Percentiles rank a stretch among this genome's conserved stretches.
Conservation (phyloP, 1,140 invertebrate genomes). For the Ceratosolen solmsi region DNA sequence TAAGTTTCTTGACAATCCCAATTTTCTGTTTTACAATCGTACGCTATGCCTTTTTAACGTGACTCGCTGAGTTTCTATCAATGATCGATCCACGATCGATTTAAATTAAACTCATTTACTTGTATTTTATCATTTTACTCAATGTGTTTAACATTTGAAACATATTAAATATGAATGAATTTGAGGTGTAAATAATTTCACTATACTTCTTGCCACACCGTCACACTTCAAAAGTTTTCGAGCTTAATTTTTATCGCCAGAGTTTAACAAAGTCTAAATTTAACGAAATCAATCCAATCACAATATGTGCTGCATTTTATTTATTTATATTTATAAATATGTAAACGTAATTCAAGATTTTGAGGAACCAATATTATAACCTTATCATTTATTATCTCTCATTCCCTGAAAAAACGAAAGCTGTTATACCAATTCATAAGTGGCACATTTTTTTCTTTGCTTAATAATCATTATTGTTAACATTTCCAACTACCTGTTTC, state of each 20-base stretch:
- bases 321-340: neutral
- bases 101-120: conserved; percentile 13
- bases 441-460: conserved; percentile 16
- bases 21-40: conserved; percentile 37
- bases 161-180: neutral
- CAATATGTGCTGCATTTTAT: neutral
- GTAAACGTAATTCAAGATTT: neutral
- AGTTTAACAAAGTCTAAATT: neutral
- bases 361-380: neutral
- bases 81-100: conserved; percentile 51
- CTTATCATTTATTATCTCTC: neutral
- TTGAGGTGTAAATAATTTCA: neutral
- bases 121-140: conserved; percentile 13
- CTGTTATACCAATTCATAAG: neutral
- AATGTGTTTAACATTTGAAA: conserved; percentile 1
- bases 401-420: neutral
- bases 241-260: neutral
- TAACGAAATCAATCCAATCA: conserved; percentile 1
- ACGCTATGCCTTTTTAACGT: conserved; percentile 18
- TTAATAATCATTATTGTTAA: neutral
- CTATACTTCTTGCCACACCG: no score
- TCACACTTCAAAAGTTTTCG: neutral
- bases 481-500: conserved; percentile 6
- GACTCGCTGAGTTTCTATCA: conserved; percentile 19
- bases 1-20: conserved; percentile 24